phyloP scores from a whole-genome alignment of 1,140 invertebrate species.

The Tetragnatha versicolor region DNA sequence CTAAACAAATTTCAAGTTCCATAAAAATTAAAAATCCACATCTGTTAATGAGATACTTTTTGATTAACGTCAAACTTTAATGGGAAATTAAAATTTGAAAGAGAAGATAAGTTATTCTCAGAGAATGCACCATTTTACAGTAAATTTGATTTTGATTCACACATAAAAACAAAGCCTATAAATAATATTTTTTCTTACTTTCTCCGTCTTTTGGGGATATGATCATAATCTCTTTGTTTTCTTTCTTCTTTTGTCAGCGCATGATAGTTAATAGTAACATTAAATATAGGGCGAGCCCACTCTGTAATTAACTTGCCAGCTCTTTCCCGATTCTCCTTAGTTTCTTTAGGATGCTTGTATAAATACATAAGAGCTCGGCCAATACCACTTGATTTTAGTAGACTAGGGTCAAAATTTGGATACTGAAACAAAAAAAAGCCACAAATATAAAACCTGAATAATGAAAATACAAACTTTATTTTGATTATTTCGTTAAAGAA shows the following conservation, averaged over 20 bases:
- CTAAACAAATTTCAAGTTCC: too few species aligned
- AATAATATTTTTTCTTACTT: slow-evolving; percentile 20
- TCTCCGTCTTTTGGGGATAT: slow-evolving; percentile 69
- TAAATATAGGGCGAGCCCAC: slow-evolving; percentile 97
- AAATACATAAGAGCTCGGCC: slow-evolving; percentile 94
- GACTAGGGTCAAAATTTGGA: slow-evolving; percentile 84
- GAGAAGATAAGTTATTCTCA: too few species aligned
- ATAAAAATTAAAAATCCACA: too few species aligned
- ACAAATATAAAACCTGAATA: not conserved
- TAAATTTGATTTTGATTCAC: not conserved
- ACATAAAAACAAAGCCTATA: not conserved
- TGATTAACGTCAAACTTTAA: too few species aligned
- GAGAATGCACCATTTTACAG: not conserved
- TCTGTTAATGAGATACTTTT: too few species aligned
- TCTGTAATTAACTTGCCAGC: slow-evolving; percentile 94
- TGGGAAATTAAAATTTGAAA: too few species aligned
- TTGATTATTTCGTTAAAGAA: not conserved
- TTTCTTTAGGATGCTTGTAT: slow-evolving; percentile 98
- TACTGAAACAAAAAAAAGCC: slow-evolving; percentile 71
- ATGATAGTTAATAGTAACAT: slow-evolving; percentile 94
- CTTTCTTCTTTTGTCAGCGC: slow-evolving; percentile 71
- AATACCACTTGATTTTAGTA: slow-evolving; percentile 92
- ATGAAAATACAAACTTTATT: too few species aligned
- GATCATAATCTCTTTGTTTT: slow-evolving; percentile 87
- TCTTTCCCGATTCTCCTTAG: slow-evolving; percentile 88